phyloP scores from a whole-genome alignment of 1,140 invertebrate species.

The Fopius arisanus region DNA sequence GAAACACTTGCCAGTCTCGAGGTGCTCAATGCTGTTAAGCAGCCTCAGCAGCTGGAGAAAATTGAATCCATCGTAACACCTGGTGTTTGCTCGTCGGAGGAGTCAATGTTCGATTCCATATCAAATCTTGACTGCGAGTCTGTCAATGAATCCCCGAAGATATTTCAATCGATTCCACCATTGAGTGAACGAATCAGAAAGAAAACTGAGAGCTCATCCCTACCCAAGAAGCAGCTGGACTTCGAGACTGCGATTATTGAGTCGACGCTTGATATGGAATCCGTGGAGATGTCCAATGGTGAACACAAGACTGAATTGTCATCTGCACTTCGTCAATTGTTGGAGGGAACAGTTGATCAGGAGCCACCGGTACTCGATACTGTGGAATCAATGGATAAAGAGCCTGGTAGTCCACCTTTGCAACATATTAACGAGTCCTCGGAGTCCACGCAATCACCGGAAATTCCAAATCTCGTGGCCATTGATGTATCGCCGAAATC shows the following conservation, averaged over 20 bases:
- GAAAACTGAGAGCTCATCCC: conserved; percentile 43
- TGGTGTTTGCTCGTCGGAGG: conserved; percentile 35
- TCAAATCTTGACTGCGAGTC: conserved; percentile 45
- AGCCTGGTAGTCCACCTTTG: conserved; percentile 21
- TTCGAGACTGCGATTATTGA: conserved; percentile 61
- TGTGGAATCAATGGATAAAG: conserved; percentile 31
- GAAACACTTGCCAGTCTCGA: conserved; percentile 18
- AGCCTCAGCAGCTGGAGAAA: conserved; percentile 21
- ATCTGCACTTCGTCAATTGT: conserved; percentile 49
- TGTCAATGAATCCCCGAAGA: conserved; percentile 37
- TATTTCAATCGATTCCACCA: conserved; percentile 56
- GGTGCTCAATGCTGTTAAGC: neutral
- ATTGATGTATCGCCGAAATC: neutral
- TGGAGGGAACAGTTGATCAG: conserved; percentile 54
- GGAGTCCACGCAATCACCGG: neutral
- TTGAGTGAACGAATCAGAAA: conserved; percentile 61
- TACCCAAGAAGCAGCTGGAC: conserved; percentile 47
- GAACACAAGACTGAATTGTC: conserved; percentile 55
- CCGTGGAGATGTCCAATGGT: conserved; percentile 31
- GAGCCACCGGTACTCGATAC: conserved; percentile 10
- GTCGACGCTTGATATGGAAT: conserved; percentile 53
- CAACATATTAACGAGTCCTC: neutral
- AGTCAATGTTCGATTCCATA: conserved; percentile 47
- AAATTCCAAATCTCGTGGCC: neutral
- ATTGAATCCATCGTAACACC: conserved; percentile 16